Evolutionary conservation across 2,113 vertebrate genomes (phyloP), one percentile per base, ranked within the genome.

Genomic region (Podarcis raffonei): DNA sequence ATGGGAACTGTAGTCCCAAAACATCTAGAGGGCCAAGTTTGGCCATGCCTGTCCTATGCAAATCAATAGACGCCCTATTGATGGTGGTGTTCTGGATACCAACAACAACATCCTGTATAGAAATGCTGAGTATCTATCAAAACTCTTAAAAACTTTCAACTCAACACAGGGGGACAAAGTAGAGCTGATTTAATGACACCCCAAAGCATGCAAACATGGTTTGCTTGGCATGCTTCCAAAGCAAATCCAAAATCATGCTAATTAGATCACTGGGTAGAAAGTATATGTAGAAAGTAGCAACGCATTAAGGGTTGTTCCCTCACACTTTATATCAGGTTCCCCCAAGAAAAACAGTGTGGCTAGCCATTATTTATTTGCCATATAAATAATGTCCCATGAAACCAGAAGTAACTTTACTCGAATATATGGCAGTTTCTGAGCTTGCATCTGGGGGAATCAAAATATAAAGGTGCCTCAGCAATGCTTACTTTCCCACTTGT

Each of bases 391-490:
- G 23, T 37, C 48, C 48, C 25, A 57, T 87, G 86, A 57, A 75
- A 75, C n/a, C 12, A 42, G 66, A 37, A 20, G 16, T 27, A 80
- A 80, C 25, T 68, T 39, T 71, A 53, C 48, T 65, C 2, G 8
- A 74, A 75, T 65, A 32, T 65, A 48, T 82, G 27, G 30, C 62
- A 25, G 6, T 32, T 20, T n/a, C 22, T 59, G 23, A 37, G 23
- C 7, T 62, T 74, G 32, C 30, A n/a, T 59, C 48, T 81, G 15
- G 65, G 85, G 39, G 30, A 48, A 48, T 42, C 77, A 88, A 92
- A 92, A 87, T 83, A 5, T 32, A 87, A 79, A 89, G 76, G 84
- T 87, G 77, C 71, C 62, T 87, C 65, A 72, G 30, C 86, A 75
- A 35, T 35, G 9, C 13, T n/a, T 82, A 6, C 30, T 66, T 66